Evolutionary conservation across 2,113 vertebrate species (phyloP).

Genomic region (Gasterosteus aculeatus): DNA sequence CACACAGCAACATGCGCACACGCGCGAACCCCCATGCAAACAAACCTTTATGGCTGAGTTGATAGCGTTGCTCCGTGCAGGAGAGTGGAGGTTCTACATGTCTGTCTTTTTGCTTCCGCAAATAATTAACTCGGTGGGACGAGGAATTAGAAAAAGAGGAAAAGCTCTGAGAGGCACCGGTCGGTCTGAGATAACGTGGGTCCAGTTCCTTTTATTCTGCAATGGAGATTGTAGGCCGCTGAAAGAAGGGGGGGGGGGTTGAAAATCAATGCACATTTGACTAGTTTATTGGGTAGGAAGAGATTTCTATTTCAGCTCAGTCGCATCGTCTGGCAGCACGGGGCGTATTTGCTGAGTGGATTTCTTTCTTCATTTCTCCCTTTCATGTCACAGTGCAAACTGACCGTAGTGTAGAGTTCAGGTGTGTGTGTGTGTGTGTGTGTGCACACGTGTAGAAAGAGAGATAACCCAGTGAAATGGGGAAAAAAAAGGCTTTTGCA

Average conservation of each 20-base stretch:
- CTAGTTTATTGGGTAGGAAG: constrained; percentile 35
- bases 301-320: constrained; percentile 44
- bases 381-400: not conserved
- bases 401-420: not conserved
- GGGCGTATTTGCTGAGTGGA: constrained; percentile 4
- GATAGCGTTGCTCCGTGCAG: not conserved
- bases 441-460: not conserved
- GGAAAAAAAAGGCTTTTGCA: not conserved
- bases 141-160: constrained; percentile 42
- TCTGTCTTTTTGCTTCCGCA: constrained; percentile 48
- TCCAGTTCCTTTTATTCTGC: constrained; percentile 39
- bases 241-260: constrained; percentile 15
- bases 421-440: not conserved
- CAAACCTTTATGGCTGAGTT: not conserved
- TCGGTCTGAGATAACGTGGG: not conserved
- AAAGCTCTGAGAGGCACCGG: not conserved
- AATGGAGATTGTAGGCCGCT: constrained; percentile 32
- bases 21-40: not conserved
- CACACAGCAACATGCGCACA: constrained; percentile 31
- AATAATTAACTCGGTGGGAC: constrained; percentile 42
- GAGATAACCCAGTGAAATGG: not conserved
- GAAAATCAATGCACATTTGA: constrained; percentile 59
- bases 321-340: constrained; percentile 17
- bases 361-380: not conserved
- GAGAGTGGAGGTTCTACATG: constrained; percentile 1